Evolutionary conservation across 2,888 invertebrate species (phyloP), one percentile per base, ranked within the genome.

Genomic region (Acanthosoma haemorrhoidale): DNA sequence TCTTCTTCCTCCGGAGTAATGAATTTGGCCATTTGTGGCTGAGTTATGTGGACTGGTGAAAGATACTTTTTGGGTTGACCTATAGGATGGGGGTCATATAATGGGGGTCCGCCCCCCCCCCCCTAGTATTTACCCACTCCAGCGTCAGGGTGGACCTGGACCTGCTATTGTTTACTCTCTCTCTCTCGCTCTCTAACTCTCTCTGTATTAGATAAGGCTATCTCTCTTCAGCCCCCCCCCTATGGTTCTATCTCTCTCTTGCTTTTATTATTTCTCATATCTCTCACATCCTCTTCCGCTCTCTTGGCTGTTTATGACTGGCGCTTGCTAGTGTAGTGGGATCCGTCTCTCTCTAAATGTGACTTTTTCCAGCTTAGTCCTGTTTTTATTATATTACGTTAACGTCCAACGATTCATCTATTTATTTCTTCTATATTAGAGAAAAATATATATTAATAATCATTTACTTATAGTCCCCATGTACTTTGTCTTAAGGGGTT

Each of bases 61-160:
- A 51, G 51, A 51, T 51, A 51, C 51, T 51, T 51, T 51, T 51
- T 51, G 25, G 51, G 25, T n/a, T n/a, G 51, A 25, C 51, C 29
- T 51, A 51, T 51, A 51, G 25, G 41, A n/a, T 15, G 41, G 41
- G 41, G 41, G 39, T 39, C 39, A 39, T 15, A 39, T 39, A 39
- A 39, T 39, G 39, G 39, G 39, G 39, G 39, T 18, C 32, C 32
- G 5, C 32, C 32, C 32, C 32, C 32, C 32, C 32, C 32, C 32
- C 32, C 32, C 32, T 32, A 4, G 32, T 32, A 32, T 32, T 32
- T 32, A 32, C 32, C 9, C n/a, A n/a, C 32, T 9, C 41, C 18
- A 41, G 41, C 41, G 18, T 41, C 41, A 41, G 41, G 8, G n/a
- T n/a, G n/a, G n/a, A n/a, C n/a, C n/a, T n/a, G 41, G 41, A 41